Percentiles rank a stretch among this genome's conserved stretches.
Conservation (phyloP, 1,140 invertebrate species). For the Diachasma alloeum region DNA sequence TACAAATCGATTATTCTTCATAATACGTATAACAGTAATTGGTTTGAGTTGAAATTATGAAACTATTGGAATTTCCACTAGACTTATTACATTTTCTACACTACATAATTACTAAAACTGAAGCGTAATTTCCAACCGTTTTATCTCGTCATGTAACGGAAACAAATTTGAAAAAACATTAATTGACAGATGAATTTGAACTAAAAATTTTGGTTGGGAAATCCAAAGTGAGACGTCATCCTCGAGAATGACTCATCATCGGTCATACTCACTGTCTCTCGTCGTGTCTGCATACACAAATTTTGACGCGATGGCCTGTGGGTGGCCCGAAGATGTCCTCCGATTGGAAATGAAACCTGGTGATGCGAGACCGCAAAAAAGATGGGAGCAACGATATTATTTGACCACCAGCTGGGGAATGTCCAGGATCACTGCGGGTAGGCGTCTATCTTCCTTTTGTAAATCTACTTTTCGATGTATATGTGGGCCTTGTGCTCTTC, state of each 20-base stretch:
- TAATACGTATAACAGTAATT: too few species aligned
- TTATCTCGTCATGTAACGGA: too few species aligned
- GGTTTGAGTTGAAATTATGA: too few species aligned
- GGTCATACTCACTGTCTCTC: not conserved
- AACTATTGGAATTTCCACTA: too few species aligned
- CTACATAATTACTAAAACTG: too few species aligned
- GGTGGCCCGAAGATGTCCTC: not conserved
- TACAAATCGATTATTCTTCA: too few species aligned
- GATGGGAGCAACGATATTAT: conserved; percentile 16
- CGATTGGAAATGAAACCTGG: not conserved
- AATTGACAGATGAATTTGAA: not conserved
- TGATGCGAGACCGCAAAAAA: conserved; percentile 15
- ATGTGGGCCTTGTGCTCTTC: not conserved
- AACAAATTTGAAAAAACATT: too few species aligned
- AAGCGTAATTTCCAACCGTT: too few species aligned
- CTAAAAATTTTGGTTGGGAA: not conserved
- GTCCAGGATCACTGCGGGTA: conserved; percentile 4
- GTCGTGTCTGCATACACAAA: conserved; percentile 4
- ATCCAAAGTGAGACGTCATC: not conserved
- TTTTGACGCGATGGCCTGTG: not conserved
- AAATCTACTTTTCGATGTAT: not conserved
- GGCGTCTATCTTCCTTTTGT: not conserved
- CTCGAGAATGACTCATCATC: not conserved
- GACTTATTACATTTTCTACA: too few species aligned
- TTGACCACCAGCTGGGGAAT: conserved; percentile 14